These are phyloP conservation scores for Hyposmocoma kahamanoa DNA, from an alignment of 1,140 invertebrate species.

Conservation along the genomic window DNA sequence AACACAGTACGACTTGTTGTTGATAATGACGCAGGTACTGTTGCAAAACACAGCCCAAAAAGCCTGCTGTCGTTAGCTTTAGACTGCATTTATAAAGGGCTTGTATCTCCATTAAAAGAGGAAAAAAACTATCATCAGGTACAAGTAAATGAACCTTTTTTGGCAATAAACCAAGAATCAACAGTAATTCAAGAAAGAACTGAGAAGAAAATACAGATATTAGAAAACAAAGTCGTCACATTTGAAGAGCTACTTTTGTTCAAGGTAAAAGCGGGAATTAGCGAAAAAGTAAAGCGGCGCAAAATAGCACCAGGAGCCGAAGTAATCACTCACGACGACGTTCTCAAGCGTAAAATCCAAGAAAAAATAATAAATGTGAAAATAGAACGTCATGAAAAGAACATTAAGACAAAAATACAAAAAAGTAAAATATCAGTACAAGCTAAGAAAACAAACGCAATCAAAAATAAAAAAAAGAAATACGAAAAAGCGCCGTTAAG, in stretches of 20 bases:
- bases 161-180: background rate
- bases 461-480: background rate
- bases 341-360: constrained; percentile 11
- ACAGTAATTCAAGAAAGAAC: too few relatives aligned
- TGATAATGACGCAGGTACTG: background rate
- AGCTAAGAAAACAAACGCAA: background rate
- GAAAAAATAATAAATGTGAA: constrained; percentile 7
- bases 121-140: background rate
- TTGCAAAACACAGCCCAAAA: background rate
- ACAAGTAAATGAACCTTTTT: background rate
- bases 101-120: background rate
- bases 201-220: background rate
- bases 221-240: constrained; percentile 1
- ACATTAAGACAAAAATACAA: background rate
- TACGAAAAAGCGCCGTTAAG: too few relatives aligned
- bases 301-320: constrained; percentile 21
- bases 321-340: constrained; percentile 21
- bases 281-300: constrained; percentile 7
- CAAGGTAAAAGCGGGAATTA: constrained; percentile 13
- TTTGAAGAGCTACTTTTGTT: constrained; percentile 18
- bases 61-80: background rate
- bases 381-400: background rate
- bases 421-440: background rate
- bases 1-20: too few relatives aligned
- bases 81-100: background rate